Percentiles rank a stretch among this genome's conserved stretches.
phyloP scores from a whole-genome alignment of 2,888 invertebrate genomes.

The Phengaris arion region DNA sequence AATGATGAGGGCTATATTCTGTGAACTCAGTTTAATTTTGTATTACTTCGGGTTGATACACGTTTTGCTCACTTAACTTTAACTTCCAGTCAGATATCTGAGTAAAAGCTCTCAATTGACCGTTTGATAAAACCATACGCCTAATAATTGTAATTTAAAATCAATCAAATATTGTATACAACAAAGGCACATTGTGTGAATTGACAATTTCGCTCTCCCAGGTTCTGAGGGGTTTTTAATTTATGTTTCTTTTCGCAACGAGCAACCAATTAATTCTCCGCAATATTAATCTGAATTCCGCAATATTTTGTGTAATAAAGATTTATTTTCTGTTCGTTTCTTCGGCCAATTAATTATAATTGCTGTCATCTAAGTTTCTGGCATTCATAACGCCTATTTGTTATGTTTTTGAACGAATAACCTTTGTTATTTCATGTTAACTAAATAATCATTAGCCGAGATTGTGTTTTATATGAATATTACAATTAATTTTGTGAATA shows the following conservation, averaged over 20 bases:
- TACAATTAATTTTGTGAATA: too few species aligned
- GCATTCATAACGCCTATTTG: constrained; percentile 13
- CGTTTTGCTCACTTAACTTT: too few species aligned
- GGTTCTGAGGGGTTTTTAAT: constrained; percentile 11
- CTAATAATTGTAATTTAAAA: background rate
- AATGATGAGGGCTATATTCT: too few species aligned
- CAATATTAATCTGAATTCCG: constrained; percentile 18
- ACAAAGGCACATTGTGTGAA: background rate
- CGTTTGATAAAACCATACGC: background rate
- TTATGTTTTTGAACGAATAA: constrained; percentile 22
- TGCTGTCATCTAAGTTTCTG: constrained; percentile 29
- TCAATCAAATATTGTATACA: background rate
- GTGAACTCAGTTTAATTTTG: too few species aligned
- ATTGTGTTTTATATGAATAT: too few species aligned
- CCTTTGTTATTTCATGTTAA: background rate
- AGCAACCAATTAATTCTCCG: constrained; percentile 4
- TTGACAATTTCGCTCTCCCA: background rate
- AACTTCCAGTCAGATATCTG: too few species aligned
- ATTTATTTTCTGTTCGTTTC: constrained; percentile 28
- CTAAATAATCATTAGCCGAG: background rate
- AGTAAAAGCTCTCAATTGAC: background rate
- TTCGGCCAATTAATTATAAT: constrained; percentile 32
- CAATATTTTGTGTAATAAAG: constrained; percentile 27
- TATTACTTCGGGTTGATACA: too few species aligned
- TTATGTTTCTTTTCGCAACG: constrained; percentile 5